Evolutionary conservation across 2,113 vertebrate genomes (phyloP).

Genomic region (Rhodinocichla rosea): DNA sequence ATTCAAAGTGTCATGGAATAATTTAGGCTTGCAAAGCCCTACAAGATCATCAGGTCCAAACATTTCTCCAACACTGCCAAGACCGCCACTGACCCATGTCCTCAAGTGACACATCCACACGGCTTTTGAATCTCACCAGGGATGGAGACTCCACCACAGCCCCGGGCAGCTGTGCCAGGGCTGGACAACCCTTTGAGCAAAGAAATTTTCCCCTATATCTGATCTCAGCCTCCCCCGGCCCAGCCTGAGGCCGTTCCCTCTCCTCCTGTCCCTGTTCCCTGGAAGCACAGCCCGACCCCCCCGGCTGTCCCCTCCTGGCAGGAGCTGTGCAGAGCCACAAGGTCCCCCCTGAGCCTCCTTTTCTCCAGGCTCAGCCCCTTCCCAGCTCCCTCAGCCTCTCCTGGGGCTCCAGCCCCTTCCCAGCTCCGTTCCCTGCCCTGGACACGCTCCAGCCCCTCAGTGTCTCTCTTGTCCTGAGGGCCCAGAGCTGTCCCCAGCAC

Average conservation of each 20-base stretch:
- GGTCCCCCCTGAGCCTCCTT: not conserved
- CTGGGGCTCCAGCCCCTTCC: not conserved
- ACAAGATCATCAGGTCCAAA: accelerated
- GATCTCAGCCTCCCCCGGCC: accelerated
- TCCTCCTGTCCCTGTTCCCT: not conserved
- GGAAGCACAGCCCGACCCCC: not conserved
- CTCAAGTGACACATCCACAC: accelerated
- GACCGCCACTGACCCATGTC: not conserved
- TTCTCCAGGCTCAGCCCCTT: not conserved
- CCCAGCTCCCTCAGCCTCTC: not conserved
- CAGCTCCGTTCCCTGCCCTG: no score
- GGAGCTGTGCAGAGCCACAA: not conserved
- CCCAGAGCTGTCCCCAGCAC: no score
- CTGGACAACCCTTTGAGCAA: accelerated
- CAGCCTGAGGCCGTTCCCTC: accelerated
- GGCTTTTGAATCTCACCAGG: not conserved
- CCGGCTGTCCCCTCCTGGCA: not conserved
- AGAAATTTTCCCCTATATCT: no score
- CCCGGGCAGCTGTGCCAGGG: not conserved
- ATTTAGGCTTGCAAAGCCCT: not conserved
- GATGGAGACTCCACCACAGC: accelerated
- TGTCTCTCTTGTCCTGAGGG: no score
- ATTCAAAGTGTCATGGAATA: not conserved
- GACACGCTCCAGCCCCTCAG: no score
- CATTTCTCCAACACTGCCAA: not conserved